Percentiles rank a stretch among this genome's conserved stretches.
Evolutionary conservation across 2,113 vertebrate species (phyloP).

Genomic region (Microcebus jonahi): DNA sequence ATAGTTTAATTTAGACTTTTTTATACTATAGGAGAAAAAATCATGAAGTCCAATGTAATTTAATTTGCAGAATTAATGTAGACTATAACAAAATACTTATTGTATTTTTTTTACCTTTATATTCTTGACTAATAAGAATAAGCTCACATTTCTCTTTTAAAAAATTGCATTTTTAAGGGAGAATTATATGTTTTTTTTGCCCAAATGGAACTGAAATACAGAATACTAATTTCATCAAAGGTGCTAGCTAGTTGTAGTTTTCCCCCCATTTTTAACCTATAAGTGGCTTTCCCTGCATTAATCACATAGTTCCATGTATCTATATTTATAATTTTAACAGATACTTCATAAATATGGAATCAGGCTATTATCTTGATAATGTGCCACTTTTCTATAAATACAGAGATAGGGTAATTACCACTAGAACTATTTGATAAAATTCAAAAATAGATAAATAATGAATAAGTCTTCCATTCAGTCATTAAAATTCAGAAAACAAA

Average conservation of each 20-base stretch:
- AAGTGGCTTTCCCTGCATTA: conserved; percentile 72
- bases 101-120: conserved; percentile 10
- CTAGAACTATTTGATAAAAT: conserved; percentile 86
- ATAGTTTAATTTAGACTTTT: background rate
- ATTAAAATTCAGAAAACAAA: conserved; percentile 85
- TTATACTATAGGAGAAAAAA: background rate
- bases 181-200: conserved; percentile 14
- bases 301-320: conserved; percentile 79
- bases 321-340: conserved; percentile 85
- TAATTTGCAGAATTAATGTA: background rate
- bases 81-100: background rate
- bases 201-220: conserved; percentile 20
- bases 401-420: conserved; percentile 86
- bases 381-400: conserved; percentile 88
- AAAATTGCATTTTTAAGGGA: conserved; percentile 39
- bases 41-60: background rate
- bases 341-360: conserved; percentile 87
- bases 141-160: conserved; percentile 61
- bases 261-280: conserved; percentile 73
- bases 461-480: conserved; percentile 86
- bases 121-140: conserved; percentile 19
- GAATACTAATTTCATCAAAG: conserved; percentile 75
- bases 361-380: conserved; percentile 85
- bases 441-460: conserved; percentile 89
- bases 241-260: conserved; percentile 64